These are phyloP conservation scores for Pachyrhynchus sulphureomaculatus DNA, from an alignment of 1,140 invertebrate species.

Conservation along the genomic window DNA sequence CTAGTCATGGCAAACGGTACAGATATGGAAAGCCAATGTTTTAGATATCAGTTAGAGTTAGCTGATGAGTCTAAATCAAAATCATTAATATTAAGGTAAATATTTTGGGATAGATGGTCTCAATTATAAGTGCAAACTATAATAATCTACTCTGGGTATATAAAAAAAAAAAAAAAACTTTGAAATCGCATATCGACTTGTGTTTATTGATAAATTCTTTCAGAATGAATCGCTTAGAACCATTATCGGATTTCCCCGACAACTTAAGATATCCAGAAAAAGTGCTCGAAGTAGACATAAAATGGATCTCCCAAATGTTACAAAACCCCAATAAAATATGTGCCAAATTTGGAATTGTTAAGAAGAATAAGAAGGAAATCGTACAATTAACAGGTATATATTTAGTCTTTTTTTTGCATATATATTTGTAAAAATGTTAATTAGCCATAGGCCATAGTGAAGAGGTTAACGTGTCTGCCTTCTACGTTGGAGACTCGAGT, in stretches of 20 bases:
- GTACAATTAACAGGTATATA: slow-evolving; percentile 14
- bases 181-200: too few relatives aligned
- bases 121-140: neutral
- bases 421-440: too few relatives aligned
- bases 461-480: too few relatives aligned
- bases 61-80: slow-evolving; percentile 18
- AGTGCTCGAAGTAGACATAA: slow-evolving; percentile 17
- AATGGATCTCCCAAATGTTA: slow-evolving; percentile 16
- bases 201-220: too few relatives aligned
- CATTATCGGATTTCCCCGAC: neutral
- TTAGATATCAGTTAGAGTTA: slow-evolving; percentile 30
- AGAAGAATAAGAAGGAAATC: slow-evolving; percentile 32
- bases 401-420: too few relatives aligned
- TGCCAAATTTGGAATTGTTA: slow-evolving; percentile 28
- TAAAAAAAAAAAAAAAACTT: too few relatives aligned
- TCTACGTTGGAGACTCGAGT: too few relatives aligned
- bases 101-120: too few relatives aligned
- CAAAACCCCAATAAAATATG: slow-evolving; percentile 8
- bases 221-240: slow-evolving; percentile 16
- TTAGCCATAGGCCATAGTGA: too few relatives aligned
- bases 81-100: slow-evolving; percentile 28
- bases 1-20: slow-evolving; percentile 22
- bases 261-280: slow-evolving; percentile 10
- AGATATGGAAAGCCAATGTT: slow-evolving; percentile 32
- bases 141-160: too few relatives aligned